These are phyloP conservation scores for Hypsibius dujardini DNA, from an alignment of 1,140 invertebrate species.

Conservation along the genomic window DNA sequence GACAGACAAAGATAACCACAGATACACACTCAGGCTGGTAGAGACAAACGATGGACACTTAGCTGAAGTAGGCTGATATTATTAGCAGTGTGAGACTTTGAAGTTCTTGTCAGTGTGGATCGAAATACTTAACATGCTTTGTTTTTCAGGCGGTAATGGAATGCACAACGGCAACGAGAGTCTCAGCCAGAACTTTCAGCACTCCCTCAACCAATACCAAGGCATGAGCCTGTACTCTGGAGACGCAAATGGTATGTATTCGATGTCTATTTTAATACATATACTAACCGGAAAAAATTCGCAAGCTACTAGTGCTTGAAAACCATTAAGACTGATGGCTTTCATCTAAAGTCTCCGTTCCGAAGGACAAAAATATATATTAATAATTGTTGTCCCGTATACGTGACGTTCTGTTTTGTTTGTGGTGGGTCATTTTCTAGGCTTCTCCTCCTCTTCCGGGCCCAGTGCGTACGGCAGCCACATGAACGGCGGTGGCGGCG, in stretches of 20 bases:
- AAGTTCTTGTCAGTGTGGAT: not conserved
- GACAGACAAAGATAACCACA: too few relatives aligned
- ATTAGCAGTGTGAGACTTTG: too few relatives aligned
- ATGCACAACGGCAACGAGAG: slow-evolving; percentile 9
- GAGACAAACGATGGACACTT: too few relatives aligned
- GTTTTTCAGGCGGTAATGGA: not conserved
- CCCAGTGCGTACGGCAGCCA: too few relatives aligned
- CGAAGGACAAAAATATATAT: not conserved
- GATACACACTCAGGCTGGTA: too few relatives aligned
- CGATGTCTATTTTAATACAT: not conserved
- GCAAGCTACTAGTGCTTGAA: not conserved
- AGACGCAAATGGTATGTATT: not conserved
- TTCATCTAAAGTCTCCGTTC: not conserved
- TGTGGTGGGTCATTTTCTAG: not conserved
- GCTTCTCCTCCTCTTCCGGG: too few relatives aligned
- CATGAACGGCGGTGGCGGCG: too few relatives aligned
- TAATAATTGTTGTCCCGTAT: not conserved
- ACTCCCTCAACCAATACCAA: slow-evolving; percentile 10
- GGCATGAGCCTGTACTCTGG: slow-evolving; percentile 11
- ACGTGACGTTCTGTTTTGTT: not conserved
- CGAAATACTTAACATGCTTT: not conserved
- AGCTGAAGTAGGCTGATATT: too few relatives aligned
- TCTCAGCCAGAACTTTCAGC: slow-evolving; percentile 11
- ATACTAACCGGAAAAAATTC: not conserved
- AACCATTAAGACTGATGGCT: not conserved